phyloP scores from a whole-genome alignment of 2,797 vertebrate genomes.

The Lophotriccus pileatus region DNA sequence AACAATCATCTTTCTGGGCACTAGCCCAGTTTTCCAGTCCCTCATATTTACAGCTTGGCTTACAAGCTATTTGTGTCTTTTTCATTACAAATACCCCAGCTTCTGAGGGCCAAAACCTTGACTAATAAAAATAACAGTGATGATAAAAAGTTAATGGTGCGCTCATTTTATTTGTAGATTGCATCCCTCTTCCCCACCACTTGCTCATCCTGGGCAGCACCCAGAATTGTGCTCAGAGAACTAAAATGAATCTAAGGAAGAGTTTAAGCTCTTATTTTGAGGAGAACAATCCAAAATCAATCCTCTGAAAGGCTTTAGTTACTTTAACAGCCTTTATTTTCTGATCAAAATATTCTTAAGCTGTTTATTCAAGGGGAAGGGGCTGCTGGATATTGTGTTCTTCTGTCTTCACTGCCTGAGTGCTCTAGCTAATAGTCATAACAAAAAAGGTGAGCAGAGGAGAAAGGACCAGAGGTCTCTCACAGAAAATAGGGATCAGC shows the following conservation, averaged over 20 bases:
- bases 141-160: constrained; percentile 7
- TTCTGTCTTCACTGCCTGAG: background rate
- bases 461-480: background rate
- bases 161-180: background rate
- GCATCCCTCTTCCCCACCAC: background rate
- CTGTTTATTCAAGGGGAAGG: background rate
- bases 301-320: background rate
- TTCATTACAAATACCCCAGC: background rate
- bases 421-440: background rate
- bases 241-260: background rate
- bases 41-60: background rate
- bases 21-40: constrained; percentile 24
- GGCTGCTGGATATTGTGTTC: background rate
- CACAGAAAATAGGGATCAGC: background rate
- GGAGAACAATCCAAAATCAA: background rate
- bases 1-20: background rate
- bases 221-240: background rate
- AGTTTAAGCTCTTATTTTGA: background rate
- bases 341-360: background rate
- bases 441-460: background rate
- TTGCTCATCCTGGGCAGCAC: background rate
- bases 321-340: background rate
- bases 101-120: background rate
- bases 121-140: constrained; percentile 36
- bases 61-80: background rate